Percentiles rank a stretch among this genome's conserved stretches.
phyloP scores from a whole-genome alignment of 2,888 invertebrate species.

The Macaria notata region DNA sequence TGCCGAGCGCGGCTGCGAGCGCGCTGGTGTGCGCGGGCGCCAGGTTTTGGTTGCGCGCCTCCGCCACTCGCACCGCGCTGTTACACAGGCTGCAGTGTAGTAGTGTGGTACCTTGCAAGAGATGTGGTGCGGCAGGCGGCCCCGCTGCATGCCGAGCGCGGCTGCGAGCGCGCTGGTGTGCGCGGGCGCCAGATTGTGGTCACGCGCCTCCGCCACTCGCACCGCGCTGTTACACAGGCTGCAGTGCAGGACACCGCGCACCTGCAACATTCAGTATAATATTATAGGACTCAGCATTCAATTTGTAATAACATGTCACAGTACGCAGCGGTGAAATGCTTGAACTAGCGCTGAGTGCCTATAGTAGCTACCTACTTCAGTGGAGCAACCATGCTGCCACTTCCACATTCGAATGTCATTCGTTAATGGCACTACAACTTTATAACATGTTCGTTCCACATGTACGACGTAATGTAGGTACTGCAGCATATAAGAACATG shows the following conservation, averaged over 20 bases:
- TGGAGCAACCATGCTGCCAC: too few species aligned
- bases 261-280: constrained; percentile 11
- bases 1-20: constrained; percentile 26
- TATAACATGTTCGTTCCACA: too few species aligned
- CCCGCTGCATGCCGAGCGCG: constrained; percentile 24
- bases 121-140: not conserved
- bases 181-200: constrained; percentile 15
- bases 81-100: constrained; percentile 19
- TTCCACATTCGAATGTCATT: too few species aligned
- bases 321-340: too few species aligned
- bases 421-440: too few species aligned
- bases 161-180: constrained; percentile 19
- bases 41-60: constrained; percentile 19
- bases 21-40: constrained; percentile 6
- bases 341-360: too few species aligned
- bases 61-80: not conserved
- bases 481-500: too few species aligned
- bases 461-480: too few species aligned
- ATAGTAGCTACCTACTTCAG: too few species aligned
- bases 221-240: constrained; percentile 23
- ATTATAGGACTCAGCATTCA: not conserved
- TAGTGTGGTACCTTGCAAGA: not conserved
- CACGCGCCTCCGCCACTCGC: not conserved
- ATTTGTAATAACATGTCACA: not conserved
- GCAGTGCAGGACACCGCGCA: constrained; percentile 25